Evolutionary conservation across 2,113 vertebrate species (phyloP), one percentile per base, ranked within the genome.

Genomic region (Uropsilus gracilis): DNA sequence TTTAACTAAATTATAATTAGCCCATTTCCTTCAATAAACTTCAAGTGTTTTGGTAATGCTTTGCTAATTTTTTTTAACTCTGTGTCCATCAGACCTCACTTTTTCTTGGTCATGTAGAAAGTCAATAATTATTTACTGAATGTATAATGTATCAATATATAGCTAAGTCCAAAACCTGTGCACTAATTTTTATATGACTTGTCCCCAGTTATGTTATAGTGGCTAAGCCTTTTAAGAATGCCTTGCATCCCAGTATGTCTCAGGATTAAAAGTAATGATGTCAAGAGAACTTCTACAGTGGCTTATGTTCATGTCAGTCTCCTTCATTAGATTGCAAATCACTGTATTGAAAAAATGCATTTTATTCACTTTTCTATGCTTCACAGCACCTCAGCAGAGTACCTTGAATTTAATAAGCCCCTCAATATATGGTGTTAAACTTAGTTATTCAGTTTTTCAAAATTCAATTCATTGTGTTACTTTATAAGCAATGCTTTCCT

Each of bases 321-420:
- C 81, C 86, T 90, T 96, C 91, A 96, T 96, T 96, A 95, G 80
- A 89, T 34, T 95, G 69, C 66, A 96, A 96, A 96, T 97, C 91
- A 89, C 37, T 53, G 10, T 59, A 89, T 92, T 92, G 83, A 76
- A 96, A 69, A 92, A 92, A 95, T 64, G n/a, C 78, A 61, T 90
- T 94, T 94, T 86, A 81, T 93, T 93, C 89, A 92, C 78, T 94
- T 92, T 39, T 89, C 46, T 86, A 86, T 94, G 91, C 95, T 96
- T 89, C 89, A 86, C 2, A 34, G 89, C 91, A 86, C 69, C 64
- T 72, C 71, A 76, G 50, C 13, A 72, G 64, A 89, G 53, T 86
- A 91, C 48, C 78, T 46, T 83, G 83, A 80, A 89, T 92, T 93
- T 96, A 97, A 96, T 91, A 94, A 89, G n/a, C 8, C 8, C 8